Percentiles rank a stretch among this genome's conserved stretches.
These are phyloP conservation scores for Crax fasciolata DNA, from an alignment of 2,797 vertebrate genomes.

Conservation along the genomic window DNA sequence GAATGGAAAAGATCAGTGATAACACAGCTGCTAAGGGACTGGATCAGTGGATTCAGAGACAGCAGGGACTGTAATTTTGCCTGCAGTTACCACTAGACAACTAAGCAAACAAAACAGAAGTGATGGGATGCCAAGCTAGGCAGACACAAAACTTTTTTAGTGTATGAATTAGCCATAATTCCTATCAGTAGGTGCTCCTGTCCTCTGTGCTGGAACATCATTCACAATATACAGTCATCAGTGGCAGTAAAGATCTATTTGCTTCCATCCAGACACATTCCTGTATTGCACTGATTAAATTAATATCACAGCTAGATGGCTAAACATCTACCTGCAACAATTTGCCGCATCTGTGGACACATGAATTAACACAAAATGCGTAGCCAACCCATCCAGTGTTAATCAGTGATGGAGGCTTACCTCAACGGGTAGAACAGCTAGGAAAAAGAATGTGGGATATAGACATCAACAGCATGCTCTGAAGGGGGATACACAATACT, in stretches of 20 bases:
- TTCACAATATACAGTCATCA: background rate
- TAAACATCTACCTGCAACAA: background rate
- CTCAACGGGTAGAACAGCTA: background rate
- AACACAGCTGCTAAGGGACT: conserved; percentile 49
- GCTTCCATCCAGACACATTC: background rate
- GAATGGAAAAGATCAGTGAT: conserved; percentile 51
- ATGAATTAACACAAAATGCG: background rate
- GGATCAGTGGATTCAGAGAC: conserved; percentile 10
- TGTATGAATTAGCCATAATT: background rate
- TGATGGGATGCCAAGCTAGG: background rate
- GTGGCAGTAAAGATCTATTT: background rate
- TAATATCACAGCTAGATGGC: background rate
- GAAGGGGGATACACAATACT: background rate
- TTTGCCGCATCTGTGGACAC: background rate
- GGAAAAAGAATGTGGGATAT: background rate
- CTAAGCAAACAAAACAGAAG: conserved; percentile 13
- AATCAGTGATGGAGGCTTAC: background rate
- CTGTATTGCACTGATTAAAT: background rate
- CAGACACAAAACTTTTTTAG: background rate
- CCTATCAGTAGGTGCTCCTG: background rate
- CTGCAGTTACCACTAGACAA: background rate
- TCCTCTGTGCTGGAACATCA: background rate
- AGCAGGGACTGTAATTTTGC: conserved; percentile 10
- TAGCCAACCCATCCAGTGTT: background rate
- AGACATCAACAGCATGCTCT: background rate